phyloP scores from a whole-genome alignment of 2,888 invertebrate species.

The Timema cristinae region DNA sequence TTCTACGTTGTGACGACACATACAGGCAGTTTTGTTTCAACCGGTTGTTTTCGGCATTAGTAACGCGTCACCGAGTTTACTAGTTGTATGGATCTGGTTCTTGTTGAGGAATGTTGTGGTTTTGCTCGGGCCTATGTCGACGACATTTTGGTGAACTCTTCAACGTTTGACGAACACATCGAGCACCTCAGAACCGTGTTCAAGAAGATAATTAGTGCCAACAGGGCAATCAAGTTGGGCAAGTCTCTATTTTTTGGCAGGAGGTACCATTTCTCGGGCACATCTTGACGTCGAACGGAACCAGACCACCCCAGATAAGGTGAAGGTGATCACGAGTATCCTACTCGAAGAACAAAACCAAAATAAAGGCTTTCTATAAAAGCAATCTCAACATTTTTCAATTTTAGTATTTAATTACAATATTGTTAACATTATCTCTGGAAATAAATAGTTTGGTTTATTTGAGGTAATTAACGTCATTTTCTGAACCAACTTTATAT shows the following conservation, averaged over 20 bases:
- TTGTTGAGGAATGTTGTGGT: constrained; percentile 9
- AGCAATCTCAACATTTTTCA: no score
- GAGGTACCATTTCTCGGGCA: constrained; percentile 16
- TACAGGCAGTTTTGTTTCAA: constrained; percentile 27
- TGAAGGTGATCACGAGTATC: neutral
- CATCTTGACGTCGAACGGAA: constrained; percentile 1
- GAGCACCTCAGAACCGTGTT: neutral
- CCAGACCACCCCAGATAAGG: no score
- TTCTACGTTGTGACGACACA: no score
- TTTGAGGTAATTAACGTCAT: no score
- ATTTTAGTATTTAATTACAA: no score
- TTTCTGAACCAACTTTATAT: no score
- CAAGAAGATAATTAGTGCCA: neutral
- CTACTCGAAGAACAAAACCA: neutral
- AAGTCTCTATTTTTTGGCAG: constrained; percentile 9
- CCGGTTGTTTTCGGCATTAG: constrained; percentile 28
- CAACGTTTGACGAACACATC: constrained; percentile 10
- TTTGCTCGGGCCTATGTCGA: constrained; percentile 7
- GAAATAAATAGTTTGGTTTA: no score
- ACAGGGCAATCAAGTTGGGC: constrained; percentile 3
- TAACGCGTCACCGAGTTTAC: constrained; percentile 12
- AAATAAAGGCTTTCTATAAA: neutral
- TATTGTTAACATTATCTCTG: no score
- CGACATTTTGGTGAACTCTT: neutral
- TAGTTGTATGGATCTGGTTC: neutral